Base-by-base conservation (phyloP, 2,797 vertebrate genomes). In the Hydrolagus colliei region DNA sequence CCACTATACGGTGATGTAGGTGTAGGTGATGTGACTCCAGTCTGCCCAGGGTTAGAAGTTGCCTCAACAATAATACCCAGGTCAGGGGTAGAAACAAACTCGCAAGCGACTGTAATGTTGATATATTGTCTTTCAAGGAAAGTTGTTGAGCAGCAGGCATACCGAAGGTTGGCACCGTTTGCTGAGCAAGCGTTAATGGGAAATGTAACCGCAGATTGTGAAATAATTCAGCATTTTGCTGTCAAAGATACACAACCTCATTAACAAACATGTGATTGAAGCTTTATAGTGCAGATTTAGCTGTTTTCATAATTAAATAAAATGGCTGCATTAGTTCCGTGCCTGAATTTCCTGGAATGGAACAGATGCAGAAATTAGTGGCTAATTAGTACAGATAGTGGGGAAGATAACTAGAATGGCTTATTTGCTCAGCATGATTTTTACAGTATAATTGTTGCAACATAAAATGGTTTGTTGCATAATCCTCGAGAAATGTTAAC, bases 341-440 rank as follows among this genome's bases (percentile, higher is more conserved):
- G 79, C 79, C 16, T 82, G 79, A 84, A 84, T 68, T 84, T 71
- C 71, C 79, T 84, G 65, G 79, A 71, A 84, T 67, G 65, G 32
- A 84, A 84, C 79, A 84, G 79, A 84, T 84, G 79, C 79, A 84
- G 32, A 84, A 84, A 84, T 84, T 84, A 84, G 79, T 71, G 79
- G 63, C 65, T 84, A 84, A 84, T 84, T 84, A 84, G 79, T 84
- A 84, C 65, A 84, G 79, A 84, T 84, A 84, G 65, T 71, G 20
- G 65, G 79, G 18, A 84, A 68, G 79, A 82, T 82, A 82, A 82
- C 79, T 82, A 68, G 27, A 82, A 82, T 82, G 79, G 79, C 79
- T 82, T 82, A 82, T 82, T 82, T 82, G 65, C 79, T 84, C 79
- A 84, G 65, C 79, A 84, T 84, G 79, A 52, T 71, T 84, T 41